These are phyloP conservation scores for Leptopilina myrica DNA, from an alignment of 2,888 invertebrate genomes.

Conservation along the genomic window DNA sequence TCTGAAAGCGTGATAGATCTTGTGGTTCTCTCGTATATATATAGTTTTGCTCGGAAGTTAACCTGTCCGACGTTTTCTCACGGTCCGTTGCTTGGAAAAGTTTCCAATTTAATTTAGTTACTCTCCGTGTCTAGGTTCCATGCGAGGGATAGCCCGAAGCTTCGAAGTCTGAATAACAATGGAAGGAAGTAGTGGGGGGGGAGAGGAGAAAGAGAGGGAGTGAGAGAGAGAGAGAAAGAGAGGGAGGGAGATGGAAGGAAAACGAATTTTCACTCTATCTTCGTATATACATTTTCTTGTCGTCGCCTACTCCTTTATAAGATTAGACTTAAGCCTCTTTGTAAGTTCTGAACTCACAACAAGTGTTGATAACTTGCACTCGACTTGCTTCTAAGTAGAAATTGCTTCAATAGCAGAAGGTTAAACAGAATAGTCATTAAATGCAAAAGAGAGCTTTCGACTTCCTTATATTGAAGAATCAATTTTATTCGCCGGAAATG, in stretches of 20 bases:
- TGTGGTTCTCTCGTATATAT: not conserved
- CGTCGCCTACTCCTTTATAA: slow-evolving; percentile 29
- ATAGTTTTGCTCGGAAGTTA: slow-evolving; percentile 17
- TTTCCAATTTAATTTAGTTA: slow-evolving; percentile 39
- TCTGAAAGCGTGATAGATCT: slow-evolving; percentile 26
- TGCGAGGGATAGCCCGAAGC: slow-evolving; percentile 23
- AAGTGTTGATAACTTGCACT: slow-evolving; percentile 36
- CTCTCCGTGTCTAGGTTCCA: slow-evolving; percentile 22
- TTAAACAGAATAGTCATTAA: slow-evolving; percentile 12
- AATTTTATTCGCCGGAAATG: not conserved
- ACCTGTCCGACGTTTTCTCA: slow-evolving; percentile 31
- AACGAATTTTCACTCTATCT: slow-evolving; percentile 40
- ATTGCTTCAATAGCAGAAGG: slow-evolving; percentile 28
- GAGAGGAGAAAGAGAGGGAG: slow-evolving; percentile 35
- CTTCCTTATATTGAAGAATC: not conserved
- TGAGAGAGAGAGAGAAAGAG: not conserved
- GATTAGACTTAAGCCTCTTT: slow-evolving; percentile 34
- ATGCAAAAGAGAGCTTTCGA: not conserved
- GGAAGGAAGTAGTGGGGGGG: slow-evolving; percentile 21
- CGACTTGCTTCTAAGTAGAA: slow-evolving; percentile 34
- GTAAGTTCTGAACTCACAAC: slow-evolving; percentile 33
- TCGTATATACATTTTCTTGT: slow-evolving; percentile 32
- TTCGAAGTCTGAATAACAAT: slow-evolving; percentile 25
- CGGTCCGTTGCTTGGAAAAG: slow-evolving; percentile 31
- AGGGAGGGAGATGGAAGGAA: not conserved